A percentile compares a stretch with the other conserved stretches of the same genome.
Evolutionary conservation across 2,888 invertebrate species (phyloP).

Genomic region (Amorpha juglandis): DNA sequence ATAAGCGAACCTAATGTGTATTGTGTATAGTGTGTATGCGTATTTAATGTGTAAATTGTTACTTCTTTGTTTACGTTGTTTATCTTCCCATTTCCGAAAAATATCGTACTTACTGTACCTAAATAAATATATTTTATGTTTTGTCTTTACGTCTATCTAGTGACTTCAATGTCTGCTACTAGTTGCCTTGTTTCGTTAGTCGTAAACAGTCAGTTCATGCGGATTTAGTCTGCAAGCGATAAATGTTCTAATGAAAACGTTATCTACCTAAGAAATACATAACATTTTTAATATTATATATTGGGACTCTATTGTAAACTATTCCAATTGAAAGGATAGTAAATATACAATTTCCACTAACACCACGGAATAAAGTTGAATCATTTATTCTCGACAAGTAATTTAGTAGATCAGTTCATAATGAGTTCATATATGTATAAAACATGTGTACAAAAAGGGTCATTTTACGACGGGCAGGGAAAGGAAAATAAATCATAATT

Average conservation of each 20-base stretch:
- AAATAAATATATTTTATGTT: not conserved
- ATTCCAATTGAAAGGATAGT: not conserved
- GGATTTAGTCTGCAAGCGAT: slow-evolving; percentile 25
- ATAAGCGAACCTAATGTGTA: no score
- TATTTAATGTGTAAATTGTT: not conserved
- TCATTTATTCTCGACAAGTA: not conserved
- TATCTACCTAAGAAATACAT: not conserved
- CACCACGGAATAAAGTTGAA: not conserved
- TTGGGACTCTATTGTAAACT: not conserved
- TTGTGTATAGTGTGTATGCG: no score
- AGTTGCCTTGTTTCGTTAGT: slow-evolving; percentile 33
- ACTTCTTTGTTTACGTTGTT: not conserved
- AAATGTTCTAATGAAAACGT: slow-evolving; percentile 37
- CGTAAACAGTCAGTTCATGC: slow-evolving; percentile 26
- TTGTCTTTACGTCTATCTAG: slow-evolving; percentile 2
- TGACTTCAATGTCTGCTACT: slow-evolving; percentile 28
- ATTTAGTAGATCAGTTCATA: not conserved
- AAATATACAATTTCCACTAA: not conserved
- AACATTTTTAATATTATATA: not conserved
- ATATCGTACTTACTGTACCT: not conserved
- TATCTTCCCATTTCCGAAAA: not conserved
- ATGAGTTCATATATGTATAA: not conserved
- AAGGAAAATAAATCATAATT: slow-evolving; percentile 58
- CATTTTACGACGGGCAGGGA: not conserved
- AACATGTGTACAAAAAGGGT: not conserved